Evolutionary conservation across 2,797 vertebrate genomes (phyloP), one percentile per base, ranked within the genome.

Genomic region (Pempheris klunzingeri): DNA sequence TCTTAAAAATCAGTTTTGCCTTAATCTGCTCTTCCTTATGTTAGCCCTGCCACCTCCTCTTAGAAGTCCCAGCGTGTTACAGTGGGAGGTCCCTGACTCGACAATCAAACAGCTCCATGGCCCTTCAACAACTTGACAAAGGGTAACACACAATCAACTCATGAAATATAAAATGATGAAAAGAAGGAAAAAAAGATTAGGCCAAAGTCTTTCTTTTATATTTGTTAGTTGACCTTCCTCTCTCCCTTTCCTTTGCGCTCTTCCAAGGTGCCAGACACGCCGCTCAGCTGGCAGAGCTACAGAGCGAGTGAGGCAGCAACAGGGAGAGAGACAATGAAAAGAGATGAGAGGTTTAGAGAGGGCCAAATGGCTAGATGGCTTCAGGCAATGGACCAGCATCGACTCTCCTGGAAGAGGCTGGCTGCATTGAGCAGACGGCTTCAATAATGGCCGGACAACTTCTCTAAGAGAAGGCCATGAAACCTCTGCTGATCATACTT

Each of bases 281-380:
- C 13, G n/a, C 61, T 71, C 67, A 44, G 74, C 80, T 90, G 85
- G 84, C 79, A 83, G 44, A 67, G 57, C 60, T 63, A 81, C 78
- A 82, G 62, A 88, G 79, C 1, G n/a, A 74, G 46, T 1, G 38
- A 75, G 71, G 72, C 58, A 69, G 74, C 69, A 60, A 55, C 55
- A 71, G 49, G 2, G 77, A 76, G 70, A 58, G 65, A 83, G 81
- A 85, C 75, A 86, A 74, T 80, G 77, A 82, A 71, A 80, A 30
- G 62, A 52, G 52, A 59, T 73, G 78, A 79, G 72, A 68, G 72
- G 80, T 86, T 86, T 66, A 71, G 67, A 32, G 58, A 71, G 81
- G 78, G 76, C 87, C 81, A 87, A 90, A 80, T 75, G 78, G 74
- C 78, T 47, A 50, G 74, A 28, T 80, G 63, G 76, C 88, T 77